Conservation (phyloP, 2,113 vertebrate genomes). For the Megaceryle torquata region DNA sequence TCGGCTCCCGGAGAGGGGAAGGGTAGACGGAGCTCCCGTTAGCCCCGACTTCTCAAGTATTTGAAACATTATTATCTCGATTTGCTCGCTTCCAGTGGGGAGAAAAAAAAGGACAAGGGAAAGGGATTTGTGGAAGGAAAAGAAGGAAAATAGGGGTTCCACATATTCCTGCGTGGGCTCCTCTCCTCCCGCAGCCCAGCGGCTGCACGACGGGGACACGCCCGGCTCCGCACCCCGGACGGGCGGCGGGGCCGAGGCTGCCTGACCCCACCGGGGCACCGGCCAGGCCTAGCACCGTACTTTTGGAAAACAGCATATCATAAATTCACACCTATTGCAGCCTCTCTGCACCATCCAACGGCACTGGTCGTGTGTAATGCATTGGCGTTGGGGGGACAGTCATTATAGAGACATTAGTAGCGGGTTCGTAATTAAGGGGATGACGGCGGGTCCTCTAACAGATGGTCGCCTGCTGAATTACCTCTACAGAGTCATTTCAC, state of each 20-base stretch:
- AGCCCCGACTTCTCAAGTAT: neutral
- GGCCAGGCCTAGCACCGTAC: neutral
- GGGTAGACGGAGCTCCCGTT: neutral
- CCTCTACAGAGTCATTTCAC: neutral
- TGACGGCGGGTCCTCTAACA: neutral
- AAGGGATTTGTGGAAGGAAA: neutral
- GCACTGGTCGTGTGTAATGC: accelerated
- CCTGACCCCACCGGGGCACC: neutral
- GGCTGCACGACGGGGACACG: neutral
- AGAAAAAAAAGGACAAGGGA: neutral
- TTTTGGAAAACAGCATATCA: accelerated
- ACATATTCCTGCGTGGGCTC: neutral
- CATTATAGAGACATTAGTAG: neutral
- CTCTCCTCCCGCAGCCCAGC: neutral
- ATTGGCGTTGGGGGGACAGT: neutral
- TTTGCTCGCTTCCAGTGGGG: conserved; percentile 40
- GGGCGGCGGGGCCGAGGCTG: neutral
- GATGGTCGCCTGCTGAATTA: neutral
- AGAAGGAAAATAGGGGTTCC: neutral
- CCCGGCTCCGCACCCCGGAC: neutral
- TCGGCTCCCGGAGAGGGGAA: neutral
- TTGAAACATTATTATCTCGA: conserved; percentile 57
- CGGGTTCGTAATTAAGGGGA: neutral
- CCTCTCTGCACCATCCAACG: neutral
- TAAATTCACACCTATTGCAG: accelerated